These are phyloP conservation scores for Mycteria americana DNA, from an alignment of 2,797 vertebrate species.

Conservation along the genomic window DNA sequence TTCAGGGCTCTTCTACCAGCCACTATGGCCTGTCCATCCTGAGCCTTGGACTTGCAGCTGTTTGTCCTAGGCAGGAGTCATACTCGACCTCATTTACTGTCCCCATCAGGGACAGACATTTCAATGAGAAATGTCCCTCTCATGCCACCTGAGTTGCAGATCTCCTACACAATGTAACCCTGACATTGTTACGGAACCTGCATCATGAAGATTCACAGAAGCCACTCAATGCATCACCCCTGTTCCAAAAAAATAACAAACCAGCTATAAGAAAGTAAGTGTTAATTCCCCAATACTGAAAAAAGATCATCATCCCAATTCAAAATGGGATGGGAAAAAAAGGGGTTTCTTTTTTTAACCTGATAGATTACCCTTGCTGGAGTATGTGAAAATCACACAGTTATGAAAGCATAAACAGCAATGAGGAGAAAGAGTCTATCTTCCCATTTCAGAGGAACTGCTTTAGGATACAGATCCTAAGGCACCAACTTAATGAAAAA, in stretches of 20 bases:
- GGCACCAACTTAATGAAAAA: constrained; percentile 33
- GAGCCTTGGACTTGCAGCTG: neutral
- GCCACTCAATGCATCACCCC: neutral
- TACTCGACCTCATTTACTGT: neutral
- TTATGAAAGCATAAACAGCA: neutral
- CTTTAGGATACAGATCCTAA: neutral
- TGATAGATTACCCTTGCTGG: neutral
- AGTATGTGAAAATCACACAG: neutral
- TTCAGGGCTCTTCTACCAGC: neutral
- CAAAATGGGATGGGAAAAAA: neutral
- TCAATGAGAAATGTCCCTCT: neutral
- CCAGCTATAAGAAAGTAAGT: neutral
- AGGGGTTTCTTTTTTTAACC: neutral
- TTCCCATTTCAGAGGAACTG: neutral
- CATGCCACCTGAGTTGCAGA: neutral
- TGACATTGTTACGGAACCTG: neutral
- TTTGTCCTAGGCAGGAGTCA: neutral
- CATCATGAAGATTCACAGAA: neutral
- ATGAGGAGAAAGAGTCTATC: neutral
- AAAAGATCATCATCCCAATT: neutral
- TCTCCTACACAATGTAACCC: neutral
- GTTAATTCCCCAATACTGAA: neutral
- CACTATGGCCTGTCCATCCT: neutral
- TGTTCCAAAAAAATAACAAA: neutral
- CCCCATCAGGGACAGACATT: neutral